These are phyloP conservation scores for Lasius platythorax DNA, from an alignment of 2,888 invertebrate genomes.

Conservation along the genomic window DNA sequence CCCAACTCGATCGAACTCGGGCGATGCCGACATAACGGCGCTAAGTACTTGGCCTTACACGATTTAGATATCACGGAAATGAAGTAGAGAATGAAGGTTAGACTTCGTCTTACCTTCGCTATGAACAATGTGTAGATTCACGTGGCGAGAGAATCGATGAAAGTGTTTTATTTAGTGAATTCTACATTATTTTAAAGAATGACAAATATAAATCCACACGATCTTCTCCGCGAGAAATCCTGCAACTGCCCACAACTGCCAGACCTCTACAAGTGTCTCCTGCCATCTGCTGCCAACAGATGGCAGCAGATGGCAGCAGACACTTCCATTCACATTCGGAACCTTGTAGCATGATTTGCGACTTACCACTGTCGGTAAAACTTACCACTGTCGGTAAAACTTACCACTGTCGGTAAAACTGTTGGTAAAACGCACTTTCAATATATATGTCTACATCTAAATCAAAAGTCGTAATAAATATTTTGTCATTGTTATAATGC, in stretches of 20 bases:
- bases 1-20: conserved; percentile 45
- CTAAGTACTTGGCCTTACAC: no score
- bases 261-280: neutral
- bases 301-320: no score
- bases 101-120: conserved; percentile 13
- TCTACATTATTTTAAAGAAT: conserved; percentile 26
- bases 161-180: neutral
- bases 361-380: neutral
- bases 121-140: neutral
- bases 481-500: neutral
- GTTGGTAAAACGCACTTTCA: neutral
- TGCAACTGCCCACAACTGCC: neutral
- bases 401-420: neutral
- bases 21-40: conserved; percentile 22
- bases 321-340: neutral
- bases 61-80: neutral
- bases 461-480: neutral
- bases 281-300: no score
- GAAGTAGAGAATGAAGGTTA: neutral
- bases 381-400: neutral
- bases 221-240: neutral
- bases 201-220: neutral
- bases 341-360: neutral
- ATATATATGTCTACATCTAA: neutral
- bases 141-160: neutral